These are phyloP conservation scores for Acanthurus tractus DNA, from an alignment of 2,797 vertebrate genomes.

Conservation along the genomic window DNA sequence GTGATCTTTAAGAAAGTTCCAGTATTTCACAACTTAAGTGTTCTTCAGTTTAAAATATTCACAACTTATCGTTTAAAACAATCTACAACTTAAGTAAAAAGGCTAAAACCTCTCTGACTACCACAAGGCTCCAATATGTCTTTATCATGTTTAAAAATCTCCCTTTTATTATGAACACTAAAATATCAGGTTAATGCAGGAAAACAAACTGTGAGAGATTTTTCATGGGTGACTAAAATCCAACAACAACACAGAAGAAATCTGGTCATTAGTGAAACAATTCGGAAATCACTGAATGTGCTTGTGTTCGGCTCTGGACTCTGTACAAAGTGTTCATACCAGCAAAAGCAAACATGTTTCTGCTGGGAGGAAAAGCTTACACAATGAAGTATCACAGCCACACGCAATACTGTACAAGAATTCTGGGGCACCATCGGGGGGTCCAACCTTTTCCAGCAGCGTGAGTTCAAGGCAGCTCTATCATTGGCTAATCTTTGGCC, in stretches of 20 bases:
- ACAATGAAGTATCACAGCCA: slow-evolving; percentile 79
- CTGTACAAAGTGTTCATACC: slow-evolving; percentile 85
- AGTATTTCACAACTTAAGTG: not conserved
- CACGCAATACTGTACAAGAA: slow-evolving; percentile 78
- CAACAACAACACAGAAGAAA: slow-evolving; percentile 45
- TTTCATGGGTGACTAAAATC: slow-evolving; percentile 19
- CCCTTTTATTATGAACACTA: not conserved
- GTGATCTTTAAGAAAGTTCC: slow-evolving; percentile 9
- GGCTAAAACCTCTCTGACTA: not conserved
- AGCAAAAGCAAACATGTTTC: slow-evolving; percentile 85
- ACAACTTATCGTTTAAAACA: not conserved
- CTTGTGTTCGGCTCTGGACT: slow-evolving; percentile 74
- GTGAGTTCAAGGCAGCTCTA: slow-evolving; percentile 55
- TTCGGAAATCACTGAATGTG: slow-evolving; percentile 74
- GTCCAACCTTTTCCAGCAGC: slow-evolving; percentile 67
- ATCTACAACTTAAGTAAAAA: not conserved
- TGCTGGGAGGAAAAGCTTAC: slow-evolving; percentile 75
- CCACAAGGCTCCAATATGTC: not conserved
- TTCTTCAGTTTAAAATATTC: not conserved
- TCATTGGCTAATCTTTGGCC: slow-evolving; percentile 73
- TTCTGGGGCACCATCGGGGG: slow-evolving; percentile 77
- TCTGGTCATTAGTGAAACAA: slow-evolving; percentile 48
- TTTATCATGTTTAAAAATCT: slow-evolving; percentile 2
- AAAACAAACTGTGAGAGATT: not conserved
- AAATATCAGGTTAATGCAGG: not conserved